Conservation (phyloP, 1,140 invertebrate genomes). For the Caenorhabditis tropicalis region DNA sequence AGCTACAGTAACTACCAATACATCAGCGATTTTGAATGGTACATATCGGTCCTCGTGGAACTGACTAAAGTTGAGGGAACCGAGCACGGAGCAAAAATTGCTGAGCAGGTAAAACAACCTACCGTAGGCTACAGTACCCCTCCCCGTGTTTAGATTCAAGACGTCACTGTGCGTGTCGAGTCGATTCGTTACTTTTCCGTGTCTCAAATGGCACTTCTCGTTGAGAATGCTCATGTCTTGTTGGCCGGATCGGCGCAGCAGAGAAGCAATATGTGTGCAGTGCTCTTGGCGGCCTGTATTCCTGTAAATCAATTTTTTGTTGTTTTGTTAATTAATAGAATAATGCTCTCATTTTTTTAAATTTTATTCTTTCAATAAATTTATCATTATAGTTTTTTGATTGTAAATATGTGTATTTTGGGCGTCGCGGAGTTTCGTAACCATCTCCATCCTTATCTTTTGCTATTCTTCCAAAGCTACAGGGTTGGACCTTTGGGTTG, state of each 20-base stretch:
- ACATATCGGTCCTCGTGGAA: constrained; percentile 94
- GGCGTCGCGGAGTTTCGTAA: too few species aligned
- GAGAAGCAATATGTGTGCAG: constrained; percentile 78
- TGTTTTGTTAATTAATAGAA: too few species aligned
- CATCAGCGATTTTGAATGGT: constrained; percentile 99
- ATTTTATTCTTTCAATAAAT: too few species aligned
- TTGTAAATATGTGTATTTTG: too few species aligned
- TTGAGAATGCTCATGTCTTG: constrained; percentile 75
- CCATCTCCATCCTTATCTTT: too few species aligned
- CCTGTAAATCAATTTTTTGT: too few species aligned
- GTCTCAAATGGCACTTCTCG: constrained; percentile 80
- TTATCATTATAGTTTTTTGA: too few species aligned
- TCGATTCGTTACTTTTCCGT: constrained; percentile 90
- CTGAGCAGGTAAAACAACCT: constrained; percentile 77
- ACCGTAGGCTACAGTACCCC: too few species aligned
- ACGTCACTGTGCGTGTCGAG: constrained; percentile 94
- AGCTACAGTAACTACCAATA: constrained; percentile 99
- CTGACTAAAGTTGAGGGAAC: constrained; percentile 94
- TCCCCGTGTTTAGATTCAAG: constrained; percentile 78
- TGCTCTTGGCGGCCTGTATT: constrained; percentile 86
- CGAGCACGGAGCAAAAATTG: constrained; percentile 88
- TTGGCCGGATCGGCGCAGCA: constrained; percentile 73
- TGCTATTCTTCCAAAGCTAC: too few species aligned
- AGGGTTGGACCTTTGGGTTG: too few species aligned
- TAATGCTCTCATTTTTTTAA: too few species aligned